Conservation (phyloP, 2,888 invertebrate species). For the Amphipoea lucens region DNA sequence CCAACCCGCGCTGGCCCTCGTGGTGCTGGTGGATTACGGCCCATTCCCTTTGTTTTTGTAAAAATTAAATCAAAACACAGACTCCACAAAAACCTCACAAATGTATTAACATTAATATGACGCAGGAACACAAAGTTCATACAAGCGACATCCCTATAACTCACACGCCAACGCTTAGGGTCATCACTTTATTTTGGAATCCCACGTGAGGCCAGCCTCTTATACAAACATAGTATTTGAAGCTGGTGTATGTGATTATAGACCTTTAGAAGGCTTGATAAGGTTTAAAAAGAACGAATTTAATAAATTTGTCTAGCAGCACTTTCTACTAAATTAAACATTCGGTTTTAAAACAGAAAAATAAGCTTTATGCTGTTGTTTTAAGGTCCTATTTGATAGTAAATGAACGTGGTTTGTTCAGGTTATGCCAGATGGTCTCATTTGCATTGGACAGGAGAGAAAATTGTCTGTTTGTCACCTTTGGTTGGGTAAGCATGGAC, state of each 20-base stretch:
- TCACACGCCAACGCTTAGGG: conserved; percentile 78
- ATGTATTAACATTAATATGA: conserved; percentile 63
- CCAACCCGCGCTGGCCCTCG: neutral
- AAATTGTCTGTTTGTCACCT: conserved; percentile 83
- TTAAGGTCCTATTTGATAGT: conserved; percentile 48
- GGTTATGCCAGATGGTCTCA: conserved; percentile 78
- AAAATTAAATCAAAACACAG: conserved; percentile 54
- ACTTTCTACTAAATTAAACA: conserved; percentile 34
- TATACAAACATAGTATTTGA: conserved; percentile 41
- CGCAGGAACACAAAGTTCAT: conserved; percentile 65
- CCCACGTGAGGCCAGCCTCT: conserved; percentile 78
- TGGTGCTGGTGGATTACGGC: no score
- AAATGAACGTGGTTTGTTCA: conserved; percentile 54
- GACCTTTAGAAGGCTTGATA: conserved; percentile 40
- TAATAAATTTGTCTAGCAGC: conserved; percentile 36
- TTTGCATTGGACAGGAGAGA: conserved; percentile 84
- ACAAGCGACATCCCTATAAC: conserved; percentile 76
- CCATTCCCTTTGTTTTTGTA: neutral
- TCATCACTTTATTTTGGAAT: conserved; percentile 81
- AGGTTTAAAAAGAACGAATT: conserved; percentile 32
- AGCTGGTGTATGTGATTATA: conserved; percentile 17
- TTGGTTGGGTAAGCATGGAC: conserved; percentile 71
- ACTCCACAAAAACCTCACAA: conserved; percentile 53
- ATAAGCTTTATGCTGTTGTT: conserved; percentile 34
- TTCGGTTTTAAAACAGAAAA: conserved; percentile 29